Percentiles rank a stretch among this genome's conserved stretches.
These are phyloP conservation scores for Nephrotoma flavescens DNA, from an alignment of 2,888 invertebrate species.

Conservation along the genomic window DNA sequence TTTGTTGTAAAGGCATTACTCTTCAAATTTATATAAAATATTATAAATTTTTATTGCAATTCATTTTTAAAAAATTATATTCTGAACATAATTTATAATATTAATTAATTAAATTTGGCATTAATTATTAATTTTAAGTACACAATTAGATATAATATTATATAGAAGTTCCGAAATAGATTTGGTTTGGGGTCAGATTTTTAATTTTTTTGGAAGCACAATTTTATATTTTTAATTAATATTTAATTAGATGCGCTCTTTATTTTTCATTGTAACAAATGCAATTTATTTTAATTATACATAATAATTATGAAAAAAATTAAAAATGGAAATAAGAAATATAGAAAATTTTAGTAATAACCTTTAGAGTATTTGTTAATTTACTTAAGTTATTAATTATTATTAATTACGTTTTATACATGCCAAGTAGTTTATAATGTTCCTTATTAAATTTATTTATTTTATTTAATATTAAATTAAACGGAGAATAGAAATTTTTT, in stretches of 20 bases:
- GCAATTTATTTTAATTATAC: neutral
- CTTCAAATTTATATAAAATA: neutral
- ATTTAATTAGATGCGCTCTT: neutral
- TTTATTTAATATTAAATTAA: neutral
- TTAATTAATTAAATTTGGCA: neutral
- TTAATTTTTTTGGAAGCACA: neutral
- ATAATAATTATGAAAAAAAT: neutral
- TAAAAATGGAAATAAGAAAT: neutral
- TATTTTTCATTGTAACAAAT: neutral
- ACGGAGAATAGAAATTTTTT: neutral
- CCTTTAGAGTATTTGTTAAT: neutral
- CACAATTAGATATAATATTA: neutral
- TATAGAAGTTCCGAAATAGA: neutral
- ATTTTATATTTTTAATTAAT: neutral
- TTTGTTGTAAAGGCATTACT: neutral
- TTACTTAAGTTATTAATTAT: neutral
- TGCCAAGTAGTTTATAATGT: neutral
- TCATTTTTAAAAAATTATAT: neutral
- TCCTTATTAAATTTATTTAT: neutral
- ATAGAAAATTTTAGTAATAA: neutral
- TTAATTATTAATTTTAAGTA: neutral
- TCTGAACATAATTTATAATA: neutral
- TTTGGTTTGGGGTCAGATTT: neutral
- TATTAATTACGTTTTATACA: neutral
- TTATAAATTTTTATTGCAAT: neutral